Evolutionary conservation across 2,797 vertebrate species (phyloP).

Genomic region (Danio albolineatus): DNA sequence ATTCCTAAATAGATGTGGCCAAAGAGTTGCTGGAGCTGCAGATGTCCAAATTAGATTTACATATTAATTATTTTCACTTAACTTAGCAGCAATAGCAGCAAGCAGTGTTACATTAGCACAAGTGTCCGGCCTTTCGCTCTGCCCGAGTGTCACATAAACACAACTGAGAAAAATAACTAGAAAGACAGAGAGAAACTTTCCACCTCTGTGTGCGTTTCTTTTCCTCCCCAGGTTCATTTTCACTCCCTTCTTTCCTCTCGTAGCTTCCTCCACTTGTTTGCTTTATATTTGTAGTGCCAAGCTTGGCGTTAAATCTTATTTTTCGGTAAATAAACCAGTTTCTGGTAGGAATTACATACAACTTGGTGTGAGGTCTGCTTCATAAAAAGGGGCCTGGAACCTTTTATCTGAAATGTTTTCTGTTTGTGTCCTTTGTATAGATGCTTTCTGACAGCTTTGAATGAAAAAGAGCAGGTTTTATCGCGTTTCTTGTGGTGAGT

Average conservation of each 20-base stretch:
- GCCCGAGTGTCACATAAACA: slow-evolving; percentile 73
- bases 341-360: slow-evolving; percentile 87
- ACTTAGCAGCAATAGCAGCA: slow-evolving; percentile 14
- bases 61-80: slow-evolving; percentile 85
- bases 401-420: slow-evolving; percentile 87
- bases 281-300: slow-evolving; percentile 81
- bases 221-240: slow-evolving; percentile 43
- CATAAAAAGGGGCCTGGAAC: slow-evolving; percentile 80
- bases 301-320: slow-evolving; percentile 85
- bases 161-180: slow-evolving; percentile 74
- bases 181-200: slow-evolving; percentile 70
- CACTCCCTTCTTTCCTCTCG: slow-evolving; percentile 62
- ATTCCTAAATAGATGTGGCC: slow-evolving; percentile 83
- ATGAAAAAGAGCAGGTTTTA: slow-evolving; percentile 86
- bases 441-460: slow-evolving; percentile 83
- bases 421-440: slow-evolving; percentile 85
- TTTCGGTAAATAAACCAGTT: slow-evolving; percentile 86
- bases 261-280: slow-evolving; percentile 73
- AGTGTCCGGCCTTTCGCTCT: slow-evolving; percentile 11
- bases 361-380: slow-evolving; percentile 87
- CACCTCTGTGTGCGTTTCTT: slow-evolving; percentile 49
- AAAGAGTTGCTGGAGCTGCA: slow-evolving; percentile 84
- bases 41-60: slow-evolving; percentile 88
- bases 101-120: slow-evolving; percentile 14
- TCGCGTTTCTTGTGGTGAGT: slow-evolving; percentile 81